phyloP scores from a whole-genome alignment of 1,140 invertebrate species.

The Neodiprion fabricii region DNA sequence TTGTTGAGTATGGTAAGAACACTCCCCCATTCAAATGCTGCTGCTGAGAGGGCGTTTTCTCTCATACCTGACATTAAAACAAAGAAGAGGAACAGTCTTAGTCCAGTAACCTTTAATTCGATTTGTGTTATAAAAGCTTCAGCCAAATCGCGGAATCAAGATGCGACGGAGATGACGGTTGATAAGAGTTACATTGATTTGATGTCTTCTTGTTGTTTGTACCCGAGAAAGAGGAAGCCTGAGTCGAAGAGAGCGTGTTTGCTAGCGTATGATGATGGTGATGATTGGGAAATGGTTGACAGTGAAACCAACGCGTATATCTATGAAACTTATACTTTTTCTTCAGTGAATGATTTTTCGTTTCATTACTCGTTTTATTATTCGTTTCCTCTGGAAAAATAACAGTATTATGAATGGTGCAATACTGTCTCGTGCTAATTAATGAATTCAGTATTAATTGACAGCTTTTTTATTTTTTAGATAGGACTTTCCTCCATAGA shows the following conservation, averaged over 20 bases:
- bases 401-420: too few species aligned
- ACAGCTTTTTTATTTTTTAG: too few species aligned
- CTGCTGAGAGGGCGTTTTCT: conserved; percentile 27
- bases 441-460: too few species aligned
- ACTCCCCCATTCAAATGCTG: conserved; percentile 29
- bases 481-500: too few species aligned
- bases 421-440: too few species aligned
- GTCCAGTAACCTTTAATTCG: conserved; percentile 18
- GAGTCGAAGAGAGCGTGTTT: conserved; percentile 11
- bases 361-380: too few species aligned
- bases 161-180: not conserved
- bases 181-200: not conserved
- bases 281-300: conserved; percentile 13
- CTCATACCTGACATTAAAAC: conserved; percentile 23
- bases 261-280: not conserved
- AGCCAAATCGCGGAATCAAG: conserved; percentile 14
- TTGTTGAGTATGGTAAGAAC: conserved; percentile 17
- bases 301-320: not conserved
- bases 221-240: not conserved
- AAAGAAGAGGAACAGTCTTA: conserved; percentile 24
- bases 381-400: too few species aligned
- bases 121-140: conserved; percentile 23
- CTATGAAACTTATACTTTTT: too few species aligned
- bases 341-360: too few species aligned
- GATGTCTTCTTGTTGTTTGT: conserved; percentile 12